These are phyloP conservation scores for Ophthalmolycus amberensis DNA, from an alignment of 2,113 vertebrate species.

Conservation along the genomic window DNA sequence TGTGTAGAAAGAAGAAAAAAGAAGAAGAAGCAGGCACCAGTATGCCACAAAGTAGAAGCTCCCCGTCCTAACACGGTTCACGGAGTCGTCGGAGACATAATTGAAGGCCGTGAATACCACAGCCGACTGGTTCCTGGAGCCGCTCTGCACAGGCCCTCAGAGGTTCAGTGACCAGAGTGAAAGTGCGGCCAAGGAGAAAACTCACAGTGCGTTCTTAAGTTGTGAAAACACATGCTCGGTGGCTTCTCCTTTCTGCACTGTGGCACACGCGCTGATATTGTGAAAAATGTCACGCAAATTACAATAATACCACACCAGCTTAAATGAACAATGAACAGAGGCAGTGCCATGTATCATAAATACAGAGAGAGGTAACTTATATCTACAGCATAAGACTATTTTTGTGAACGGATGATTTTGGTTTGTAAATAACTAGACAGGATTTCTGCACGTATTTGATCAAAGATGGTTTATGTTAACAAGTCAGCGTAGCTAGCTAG, in stretches of 20 bases:
- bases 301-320: conserved; percentile 23
- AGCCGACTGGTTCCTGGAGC: conserved; percentile 63
- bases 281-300: conserved; percentile 45
- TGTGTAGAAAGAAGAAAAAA: conserved; percentile 11
- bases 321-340: background rate
- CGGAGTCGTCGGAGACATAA: conserved; percentile 63
- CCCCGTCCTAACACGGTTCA: conserved; percentile 39
- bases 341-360: background rate
- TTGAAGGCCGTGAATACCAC: conserved; percentile 73
- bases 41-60: conserved; percentile 50
- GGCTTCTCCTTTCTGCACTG: conserved; percentile 54
- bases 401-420: background rate
- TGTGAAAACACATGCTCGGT: conserved; percentile 68
- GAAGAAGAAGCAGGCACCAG: conserved; percentile 4
- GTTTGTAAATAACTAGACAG: background rate
- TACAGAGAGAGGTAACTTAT: background rate
- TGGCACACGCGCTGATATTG: conserved; percentile 29
- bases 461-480: background rate
- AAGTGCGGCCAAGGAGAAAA: conserved; percentile 60
- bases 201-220: conserved; percentile 53
- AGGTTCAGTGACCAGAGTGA: conserved; percentile 66
- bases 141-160: conserved; percentile 37
- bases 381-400: background rate
- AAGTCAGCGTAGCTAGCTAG: background rate
- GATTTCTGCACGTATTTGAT: background rate